These are phyloP conservation scores for Pseudolycoriella hygida DNA, from an alignment of 2,888 invertebrate genomes.

Conservation along the genomic window DNA sequence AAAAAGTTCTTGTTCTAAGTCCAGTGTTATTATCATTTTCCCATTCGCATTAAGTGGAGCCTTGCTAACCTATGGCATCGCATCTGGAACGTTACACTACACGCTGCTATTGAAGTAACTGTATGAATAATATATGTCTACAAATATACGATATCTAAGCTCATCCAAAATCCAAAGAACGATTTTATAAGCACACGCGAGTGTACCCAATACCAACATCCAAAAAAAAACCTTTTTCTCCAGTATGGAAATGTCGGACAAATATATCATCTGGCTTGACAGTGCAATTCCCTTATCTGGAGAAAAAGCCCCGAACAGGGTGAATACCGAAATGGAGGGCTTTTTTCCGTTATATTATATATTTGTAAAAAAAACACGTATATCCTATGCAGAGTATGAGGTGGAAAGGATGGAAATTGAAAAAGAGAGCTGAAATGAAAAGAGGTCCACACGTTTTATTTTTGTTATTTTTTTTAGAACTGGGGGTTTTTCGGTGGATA, in stretches of 20 bases:
- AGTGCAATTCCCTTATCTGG: conserved; percentile 46
- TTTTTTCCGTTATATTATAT: not conserved
- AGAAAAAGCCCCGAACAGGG: conserved; percentile 2
- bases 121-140: too few relatives aligned
- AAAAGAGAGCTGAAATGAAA: not conserved
- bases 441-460: not conserved
- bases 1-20: too few relatives aligned
- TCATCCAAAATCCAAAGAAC: conserved; percentile 1
- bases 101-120: too few relatives aligned
- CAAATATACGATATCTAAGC: not conserved
- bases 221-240: not conserved
- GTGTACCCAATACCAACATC: not conserved
- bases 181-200: conserved; percentile 3
- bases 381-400: not conserved
- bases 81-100: not conserved
- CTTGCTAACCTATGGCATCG: too few relatives aligned
- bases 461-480: not conserved
- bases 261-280: conserved; percentile 49
- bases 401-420: conserved; percentile 1
- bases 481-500: not conserved
- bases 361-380: not conserved
- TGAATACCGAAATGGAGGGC: conserved; percentile 1
- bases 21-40: too few relatives aligned
- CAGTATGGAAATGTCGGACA: conserved; percentile 39
- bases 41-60: too few relatives aligned